These are phyloP conservation scores for Timandra comae DNA, from an alignment of 2,888 invertebrate genomes.

Conservation along the genomic window DNA sequence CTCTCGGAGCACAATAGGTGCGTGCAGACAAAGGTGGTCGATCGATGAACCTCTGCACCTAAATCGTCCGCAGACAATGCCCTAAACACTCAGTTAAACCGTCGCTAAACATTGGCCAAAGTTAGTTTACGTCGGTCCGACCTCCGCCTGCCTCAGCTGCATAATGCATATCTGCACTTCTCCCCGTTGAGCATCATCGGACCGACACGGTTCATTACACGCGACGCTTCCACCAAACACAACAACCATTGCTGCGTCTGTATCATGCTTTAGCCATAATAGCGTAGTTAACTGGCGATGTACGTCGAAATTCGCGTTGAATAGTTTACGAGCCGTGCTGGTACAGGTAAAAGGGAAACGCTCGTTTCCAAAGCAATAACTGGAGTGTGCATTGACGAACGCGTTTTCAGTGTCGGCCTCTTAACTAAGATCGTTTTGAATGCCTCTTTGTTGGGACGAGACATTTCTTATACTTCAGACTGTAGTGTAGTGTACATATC, in stretches of 20 bases:
- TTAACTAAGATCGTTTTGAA: conserved; percentile 60
- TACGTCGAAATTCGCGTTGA: not conserved
- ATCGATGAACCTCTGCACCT: conserved; percentile 11
- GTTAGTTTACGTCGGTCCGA: conserved; percentile 17
- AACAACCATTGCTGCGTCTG: conserved; percentile 8
- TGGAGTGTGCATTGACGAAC: conserved; percentile 65
- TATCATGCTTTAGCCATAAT: not conserved
- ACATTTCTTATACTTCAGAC: too few relatives aligned
- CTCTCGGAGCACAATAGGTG: conserved; percentile 1
- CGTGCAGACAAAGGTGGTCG: conserved; percentile 7
- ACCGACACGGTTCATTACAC: conserved; percentile 18
- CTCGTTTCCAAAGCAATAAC: conserved; percentile 37
- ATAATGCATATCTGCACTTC: conserved; percentile 23
- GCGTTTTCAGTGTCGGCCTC: conserved; percentile 57
- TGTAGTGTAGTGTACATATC: too few relatives aligned
- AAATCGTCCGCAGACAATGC: conserved; percentile 10
- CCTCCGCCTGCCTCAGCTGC: conserved; percentile 12
- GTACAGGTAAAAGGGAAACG: conserved; percentile 11
- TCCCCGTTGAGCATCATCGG: conserved; percentile 12
- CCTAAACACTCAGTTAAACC: conserved; percentile 20
- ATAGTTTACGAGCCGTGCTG: not conserved
- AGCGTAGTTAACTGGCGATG: not conserved
- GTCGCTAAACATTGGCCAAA: conserved; percentile 19
- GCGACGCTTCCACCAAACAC: conserved; percentile 3
- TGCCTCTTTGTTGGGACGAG: conserved; percentile 44